Base-by-base conservation (phyloP, 2,113 vertebrate species). In the Ceuthmochares aereus region DNA sequence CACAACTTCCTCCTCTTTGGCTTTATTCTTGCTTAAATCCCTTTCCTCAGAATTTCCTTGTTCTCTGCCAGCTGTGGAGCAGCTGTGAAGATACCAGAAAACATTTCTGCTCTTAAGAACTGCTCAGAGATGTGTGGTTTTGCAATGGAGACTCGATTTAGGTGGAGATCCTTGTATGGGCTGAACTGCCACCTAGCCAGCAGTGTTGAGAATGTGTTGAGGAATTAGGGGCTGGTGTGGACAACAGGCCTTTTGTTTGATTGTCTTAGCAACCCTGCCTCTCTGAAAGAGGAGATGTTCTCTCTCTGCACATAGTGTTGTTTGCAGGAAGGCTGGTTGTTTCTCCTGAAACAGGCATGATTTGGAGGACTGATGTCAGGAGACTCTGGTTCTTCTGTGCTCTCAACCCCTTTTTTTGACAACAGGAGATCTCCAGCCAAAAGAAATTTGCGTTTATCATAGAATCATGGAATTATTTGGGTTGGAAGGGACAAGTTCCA, bases 1-100 rank as follows among this genome's bases (percentile, higher is more conserved):
- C 70, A 82, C 70, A 69, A 72, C 64, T 78, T 84, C 62, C 66
- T 92, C n/a, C 77, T 91, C 77, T 74, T 68, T 58, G 69, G 49
- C 54, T 11, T 84, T 96, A 52, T 93, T 89, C 34, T 68, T 66
- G 7, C 25, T 58, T 42, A 26, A 92, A 42, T 75, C 64, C 80
- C 63, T 62, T 80, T 62, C 66, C 76, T 95, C 84, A 90, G 42
- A 91, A 42, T 96, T 91, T 92, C 86, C 91, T 40, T 86, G 40
- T 36, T 83, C 63, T 67, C 37, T 92, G 89, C 94, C 91, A 87
- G 93, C 93, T 88, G 84, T 43, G 82, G 49, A 25, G 16, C 87
- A 93, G 78, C 87, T 84, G 86, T 80, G 64, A 37, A 52, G 87
- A 67, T 6, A 13, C 29, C 3, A 12, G 43, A 36, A 86, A 59